Percentiles rank a stretch among this genome's conserved stretches.
Conservation (phyloP, 2,797 vertebrate species). For the Pangasius krempfi region DNA sequence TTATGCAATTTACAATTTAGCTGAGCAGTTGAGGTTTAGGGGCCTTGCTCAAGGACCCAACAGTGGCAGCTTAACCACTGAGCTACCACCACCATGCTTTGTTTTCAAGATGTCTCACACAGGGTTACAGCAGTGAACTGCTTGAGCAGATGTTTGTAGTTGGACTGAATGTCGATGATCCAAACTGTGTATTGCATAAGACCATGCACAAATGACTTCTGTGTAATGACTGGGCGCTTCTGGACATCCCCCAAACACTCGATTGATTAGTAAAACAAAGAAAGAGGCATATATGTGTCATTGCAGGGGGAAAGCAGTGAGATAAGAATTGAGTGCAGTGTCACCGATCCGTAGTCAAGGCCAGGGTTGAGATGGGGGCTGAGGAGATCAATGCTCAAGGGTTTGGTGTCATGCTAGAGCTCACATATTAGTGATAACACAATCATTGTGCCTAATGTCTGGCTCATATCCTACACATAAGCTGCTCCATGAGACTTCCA, state of each 20-base stretch:
- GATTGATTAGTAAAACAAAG: conserved; percentile 19
- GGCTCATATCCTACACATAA: not conserved
- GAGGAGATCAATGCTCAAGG: conserved; percentile 32
- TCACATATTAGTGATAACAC: conserved; percentile 31
- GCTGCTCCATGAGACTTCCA: conserved; percentile 1
- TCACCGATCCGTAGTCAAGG: conserved; percentile 38
- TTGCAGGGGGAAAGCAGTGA: not conserved
- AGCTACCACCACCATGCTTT: not conserved
- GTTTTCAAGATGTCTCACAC: not conserved
- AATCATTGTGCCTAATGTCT: conserved; percentile 4
- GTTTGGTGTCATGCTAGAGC: conserved; percentile 36
- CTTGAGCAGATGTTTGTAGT: not conserved
- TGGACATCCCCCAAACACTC: not conserved
- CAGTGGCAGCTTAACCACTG: no score
- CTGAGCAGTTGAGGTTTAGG: no score
- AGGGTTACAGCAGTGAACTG: not conserved
- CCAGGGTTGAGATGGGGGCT: conserved; percentile 19
- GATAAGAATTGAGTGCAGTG: conserved; percentile 25
- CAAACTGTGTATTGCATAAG: not conserved
- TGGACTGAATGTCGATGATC: not conserved
- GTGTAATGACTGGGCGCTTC: not conserved
- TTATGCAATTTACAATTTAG: not conserved
- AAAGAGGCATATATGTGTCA: not conserved
- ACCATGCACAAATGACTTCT: not conserved
- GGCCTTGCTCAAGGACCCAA: not conserved